A percentile compares a stretch with the other conserved stretches of the same genome.
Evolutionary conservation across 2,888 invertebrate genomes (phyloP).

Genomic region (Cryptosula pallasiana): DNA sequence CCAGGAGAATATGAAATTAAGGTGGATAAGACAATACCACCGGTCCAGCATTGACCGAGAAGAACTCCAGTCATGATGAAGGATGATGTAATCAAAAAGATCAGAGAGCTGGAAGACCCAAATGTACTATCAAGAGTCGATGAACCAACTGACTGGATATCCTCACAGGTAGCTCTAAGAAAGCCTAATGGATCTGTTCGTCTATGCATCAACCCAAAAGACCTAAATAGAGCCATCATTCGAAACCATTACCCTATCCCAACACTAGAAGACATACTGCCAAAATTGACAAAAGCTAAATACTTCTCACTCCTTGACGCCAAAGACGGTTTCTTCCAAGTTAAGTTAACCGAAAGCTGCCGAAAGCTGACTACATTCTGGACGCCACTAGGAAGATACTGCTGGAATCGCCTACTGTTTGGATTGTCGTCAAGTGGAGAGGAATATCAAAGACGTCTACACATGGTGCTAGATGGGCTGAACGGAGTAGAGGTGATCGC

Average conservation of each 20-base stretch:
- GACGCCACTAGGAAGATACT: constrained; percentile 8
- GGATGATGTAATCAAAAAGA: background rate
- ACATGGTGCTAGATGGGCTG: background rate
- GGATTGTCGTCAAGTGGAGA: background rate
- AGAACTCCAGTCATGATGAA: constrained; percentile 11
- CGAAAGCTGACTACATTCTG: constrained; percentile 5
- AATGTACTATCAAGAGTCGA: background rate
- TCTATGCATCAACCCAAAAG: background rate
- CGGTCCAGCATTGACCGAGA: constrained; percentile 2
- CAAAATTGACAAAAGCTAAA: background rate
- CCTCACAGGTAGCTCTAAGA: constrained; percentile 5
- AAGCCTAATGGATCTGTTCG: constrained; percentile 5
- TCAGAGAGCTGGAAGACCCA: background rate
- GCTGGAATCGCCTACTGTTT: constrained; percentile 11
- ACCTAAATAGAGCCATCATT: background rate
- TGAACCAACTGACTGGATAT: background rate
- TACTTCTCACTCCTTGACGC: constrained; percentile 7
- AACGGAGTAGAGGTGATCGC: no score
- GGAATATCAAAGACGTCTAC: background rate
- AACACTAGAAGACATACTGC: background rate
- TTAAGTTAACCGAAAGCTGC: background rate
- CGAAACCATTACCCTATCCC: constrained; percentile 7
- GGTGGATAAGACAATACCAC: background rate
- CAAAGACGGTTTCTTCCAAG: background rate
- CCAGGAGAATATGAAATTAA: background rate